Evolutionary conservation across 2,113 vertebrate genomes (phyloP).

Genomic region (Lycocorax pyrrhopterus): DNA sequence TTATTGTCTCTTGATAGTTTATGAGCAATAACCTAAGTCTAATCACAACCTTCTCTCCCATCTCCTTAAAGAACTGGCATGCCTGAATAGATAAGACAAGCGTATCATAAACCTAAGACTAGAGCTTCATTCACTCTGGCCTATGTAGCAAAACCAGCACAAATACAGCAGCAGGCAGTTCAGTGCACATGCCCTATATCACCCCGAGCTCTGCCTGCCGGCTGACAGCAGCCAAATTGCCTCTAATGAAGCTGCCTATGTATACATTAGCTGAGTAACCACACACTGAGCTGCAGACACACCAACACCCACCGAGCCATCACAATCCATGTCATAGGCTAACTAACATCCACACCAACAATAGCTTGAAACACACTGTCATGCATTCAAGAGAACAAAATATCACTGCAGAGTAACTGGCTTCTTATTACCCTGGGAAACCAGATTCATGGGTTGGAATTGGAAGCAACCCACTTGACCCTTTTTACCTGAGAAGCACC

Average conservation of each 20-base stretch:
- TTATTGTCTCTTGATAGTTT: neutral
- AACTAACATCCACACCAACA: neutral
- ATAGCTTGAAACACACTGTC: neutral
- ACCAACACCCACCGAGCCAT: neutral
- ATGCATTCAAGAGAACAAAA: neutral
- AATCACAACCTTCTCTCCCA: neutral
- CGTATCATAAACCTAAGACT: fast-evolving
- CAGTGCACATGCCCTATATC: neutral
- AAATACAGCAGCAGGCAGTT: neutral
- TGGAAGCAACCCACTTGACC: neutral
- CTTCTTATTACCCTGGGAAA: neutral
- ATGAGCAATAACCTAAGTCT: neutral
- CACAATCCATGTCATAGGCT: neutral
- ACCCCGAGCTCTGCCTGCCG: neutral
- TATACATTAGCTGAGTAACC: neutral
- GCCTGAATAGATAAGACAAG: neutral
- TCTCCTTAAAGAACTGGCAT: neutral
- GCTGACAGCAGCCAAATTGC: neutral
- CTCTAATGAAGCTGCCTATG: neutral
- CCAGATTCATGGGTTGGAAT: neutral
- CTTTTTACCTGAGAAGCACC: neutral
- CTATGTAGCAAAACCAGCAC: neutral
- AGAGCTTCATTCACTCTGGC: neutral
- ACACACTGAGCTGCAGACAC: neutral
- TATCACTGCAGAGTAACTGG: neutral